phyloP scores from a whole-genome alignment of 2,888 invertebrate species.

The Volucella zonaria region DNA sequence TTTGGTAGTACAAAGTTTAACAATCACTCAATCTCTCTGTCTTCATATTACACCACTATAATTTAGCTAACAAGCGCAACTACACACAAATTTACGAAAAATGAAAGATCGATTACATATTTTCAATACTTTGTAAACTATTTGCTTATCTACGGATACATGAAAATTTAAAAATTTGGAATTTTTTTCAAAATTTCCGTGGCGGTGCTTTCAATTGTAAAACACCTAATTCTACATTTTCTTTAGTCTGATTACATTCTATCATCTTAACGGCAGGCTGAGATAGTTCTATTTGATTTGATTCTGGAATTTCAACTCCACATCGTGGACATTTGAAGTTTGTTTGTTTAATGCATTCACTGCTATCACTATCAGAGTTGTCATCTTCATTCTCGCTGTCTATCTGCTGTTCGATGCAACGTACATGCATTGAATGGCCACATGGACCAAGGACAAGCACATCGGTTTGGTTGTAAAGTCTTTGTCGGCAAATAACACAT shows the following conservation, averaged over 20 bases:
- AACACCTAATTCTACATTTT: constrained; percentile 76
- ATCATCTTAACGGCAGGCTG: constrained; percentile 78
- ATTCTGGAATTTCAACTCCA: constrained; percentile 73
- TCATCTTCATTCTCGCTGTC: constrained; percentile 30
- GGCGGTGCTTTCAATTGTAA: constrained; percentile 82
- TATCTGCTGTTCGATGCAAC: constrained; percentile 75
- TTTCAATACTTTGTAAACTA: constrained; percentile 13
- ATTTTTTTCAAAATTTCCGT: constrained; percentile 78
- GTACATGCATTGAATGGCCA: constrained; percentile 81
- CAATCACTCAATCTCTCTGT: constrained; percentile 5
- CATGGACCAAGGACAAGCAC: constrained; percentile 80
- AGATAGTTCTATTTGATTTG: constrained; percentile 77
- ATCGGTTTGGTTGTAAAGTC: constrained; percentile 79
- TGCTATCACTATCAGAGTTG: constrained; percentile 41
- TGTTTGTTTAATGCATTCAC: constrained; percentile 58
- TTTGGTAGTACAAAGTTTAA: constrained; percentile 26
- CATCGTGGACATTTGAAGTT: constrained; percentile 80
- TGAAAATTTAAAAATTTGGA: constrained; percentile 49
- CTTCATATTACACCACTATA: constrained; percentile 1
- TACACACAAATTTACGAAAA: constrained; percentile 25
- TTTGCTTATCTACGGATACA: constrained; percentile 46
- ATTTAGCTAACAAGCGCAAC: constrained; percentile 11
- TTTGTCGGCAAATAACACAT: constrained; percentile 80
- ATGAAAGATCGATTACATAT: constrained; percentile 8
- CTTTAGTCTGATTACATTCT: constrained; percentile 58